Evolutionary conservation across 2,113 vertebrate genomes (phyloP), one percentile per base, ranked within the genome.

Genomic region (Athene noctua): DNA sequence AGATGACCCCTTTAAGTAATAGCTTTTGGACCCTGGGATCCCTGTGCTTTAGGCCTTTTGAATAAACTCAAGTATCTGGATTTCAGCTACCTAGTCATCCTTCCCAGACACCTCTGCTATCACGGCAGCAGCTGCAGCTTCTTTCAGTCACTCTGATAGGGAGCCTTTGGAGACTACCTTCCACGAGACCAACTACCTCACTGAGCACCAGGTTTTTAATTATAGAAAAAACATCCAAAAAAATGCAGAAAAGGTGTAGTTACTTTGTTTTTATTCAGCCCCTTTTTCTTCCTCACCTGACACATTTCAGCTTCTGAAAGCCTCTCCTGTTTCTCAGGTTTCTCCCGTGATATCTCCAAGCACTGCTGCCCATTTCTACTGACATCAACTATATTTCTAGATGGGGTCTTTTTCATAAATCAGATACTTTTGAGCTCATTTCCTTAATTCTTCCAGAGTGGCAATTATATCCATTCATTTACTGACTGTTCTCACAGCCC

Each of bases 61-160:
- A 86, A 92, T 21, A 44, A 81, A 55, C 5, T 26, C 30, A 57
- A 11, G 18, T 47, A 36, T 21, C 44, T 40, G 40, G 32, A 47
- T 36, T 71, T 88, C 57, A 88, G 32, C n/a, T 59, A 42, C 40
- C 58, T 58, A 17, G 26, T 72, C 25, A 27, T 51, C n/a, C 15
- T 62, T 78, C 55, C 61, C 5, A 2, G 46, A 32, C 30, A 72
- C 44, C 49, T 81, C 32, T 2, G 6, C 25, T 67, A 83, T 19
- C n/a, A 30, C 67, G 71, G 68, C 42, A 90, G 74, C 68, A 79
- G 40, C 46, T 82, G 18, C 71, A 83, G n/a, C 66, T 82, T 57
- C 74, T 79, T 86, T 68, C 68, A n/a, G 3, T 16, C 36, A n/a
- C 23, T 55, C n/a, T 0, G 0, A 16, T 1, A 20, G 15, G 70